A percentile compares a stretch with the other conserved stretches of the same genome.
phyloP scores from a whole-genome alignment of 2,113 vertebrate genomes.

The Baryphthengus martii region DNA sequence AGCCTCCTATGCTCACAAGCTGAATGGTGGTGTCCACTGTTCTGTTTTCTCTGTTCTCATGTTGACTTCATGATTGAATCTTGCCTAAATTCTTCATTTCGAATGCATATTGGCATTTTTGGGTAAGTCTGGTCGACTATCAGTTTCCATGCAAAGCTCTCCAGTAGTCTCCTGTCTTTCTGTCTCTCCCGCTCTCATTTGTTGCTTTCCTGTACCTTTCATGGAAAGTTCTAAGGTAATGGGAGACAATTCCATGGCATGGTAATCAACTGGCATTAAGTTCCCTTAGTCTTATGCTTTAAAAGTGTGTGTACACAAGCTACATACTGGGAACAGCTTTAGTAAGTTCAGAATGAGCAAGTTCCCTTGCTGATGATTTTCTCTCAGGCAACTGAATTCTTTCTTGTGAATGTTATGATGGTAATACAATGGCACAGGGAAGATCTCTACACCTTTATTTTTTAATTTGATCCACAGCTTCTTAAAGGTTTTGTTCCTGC shows the following conservation, averaged over 20 bases:
- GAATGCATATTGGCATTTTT: background rate
- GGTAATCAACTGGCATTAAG: background rate
- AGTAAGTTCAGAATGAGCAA: background rate
- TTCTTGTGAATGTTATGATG: background rate
- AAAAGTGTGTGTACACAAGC: background rate
- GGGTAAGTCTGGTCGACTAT: background rate
- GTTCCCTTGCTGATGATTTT: background rate
- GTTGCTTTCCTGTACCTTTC: background rate
- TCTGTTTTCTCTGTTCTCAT: background rate
- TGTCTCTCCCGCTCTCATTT: background rate
- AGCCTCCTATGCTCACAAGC: accelerated
- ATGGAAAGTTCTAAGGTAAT: background rate
- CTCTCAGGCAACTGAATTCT: background rate
- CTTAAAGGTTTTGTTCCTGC: background rate
- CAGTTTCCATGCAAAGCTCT: background rate
- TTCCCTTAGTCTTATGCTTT: background rate
- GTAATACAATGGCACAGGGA: background rate
- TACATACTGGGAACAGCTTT: background rate
- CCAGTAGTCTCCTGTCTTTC: background rate
- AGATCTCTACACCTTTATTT: background rate
- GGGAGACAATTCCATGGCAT: background rate
- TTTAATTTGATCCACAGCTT: background rate
- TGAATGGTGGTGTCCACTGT: background rate
- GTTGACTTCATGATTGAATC: background rate
- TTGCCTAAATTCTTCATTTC: background rate